These are phyloP conservation scores for Drosophila cardini DNA, from an alignment of 1,140 invertebrate genomes.

Conservation along the genomic window DNA sequence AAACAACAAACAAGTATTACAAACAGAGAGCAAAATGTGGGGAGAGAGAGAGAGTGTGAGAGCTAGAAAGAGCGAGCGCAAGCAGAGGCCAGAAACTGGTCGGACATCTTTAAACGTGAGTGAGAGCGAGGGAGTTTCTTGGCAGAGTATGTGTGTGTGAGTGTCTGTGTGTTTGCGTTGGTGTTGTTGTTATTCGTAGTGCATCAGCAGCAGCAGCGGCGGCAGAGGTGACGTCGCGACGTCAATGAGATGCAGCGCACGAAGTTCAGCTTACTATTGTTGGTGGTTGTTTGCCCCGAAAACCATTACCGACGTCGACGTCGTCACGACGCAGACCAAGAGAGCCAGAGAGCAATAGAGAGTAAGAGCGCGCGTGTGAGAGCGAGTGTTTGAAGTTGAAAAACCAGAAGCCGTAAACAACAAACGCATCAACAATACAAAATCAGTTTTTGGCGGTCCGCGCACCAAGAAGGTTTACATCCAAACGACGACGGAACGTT, in stretches of 20 bases:
- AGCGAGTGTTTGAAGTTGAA: slow-evolving; percentile 50
- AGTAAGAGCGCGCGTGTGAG: not conserved
- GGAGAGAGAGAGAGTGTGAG: slow-evolving; percentile 19
- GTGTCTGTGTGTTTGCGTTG: slow-evolving; percentile 24
- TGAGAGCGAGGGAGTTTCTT: slow-evolving; percentile 45
- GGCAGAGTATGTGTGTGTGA: slow-evolving; percentile 10
- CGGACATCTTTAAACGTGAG: slow-evolving; percentile 31
- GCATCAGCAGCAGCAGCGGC: slow-evolving; percentile 40
- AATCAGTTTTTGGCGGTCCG: slow-evolving; percentile 80
- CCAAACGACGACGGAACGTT: not conserved
- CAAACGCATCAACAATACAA: slow-evolving; percentile 69
- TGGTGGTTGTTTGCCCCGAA: slow-evolving; percentile 42
- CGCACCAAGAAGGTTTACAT: slow-evolving; percentile 53
- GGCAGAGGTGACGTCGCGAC: slow-evolving; percentile 36
- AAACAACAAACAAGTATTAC: slow-evolving; percentile 34
- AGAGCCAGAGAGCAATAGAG: not conserved
- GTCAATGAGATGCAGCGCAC: slow-evolving; percentile 48
- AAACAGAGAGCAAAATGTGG: slow-evolving; percentile 19
- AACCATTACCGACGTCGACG: slow-evolving; percentile 27
- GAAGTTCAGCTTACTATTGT: slow-evolving; percentile 29
- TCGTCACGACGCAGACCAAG: slow-evolving; percentile 25
- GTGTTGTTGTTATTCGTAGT: slow-evolving; percentile 25
- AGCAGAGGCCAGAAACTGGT: slow-evolving; percentile 40
- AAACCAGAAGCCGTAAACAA: slow-evolving; percentile 74
- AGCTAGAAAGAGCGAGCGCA: slow-evolving; percentile 4